Evolutionary conservation across 2,797 vertebrate genomes (phyloP).

Genomic region (Tadarida brasiliensis): DNA sequence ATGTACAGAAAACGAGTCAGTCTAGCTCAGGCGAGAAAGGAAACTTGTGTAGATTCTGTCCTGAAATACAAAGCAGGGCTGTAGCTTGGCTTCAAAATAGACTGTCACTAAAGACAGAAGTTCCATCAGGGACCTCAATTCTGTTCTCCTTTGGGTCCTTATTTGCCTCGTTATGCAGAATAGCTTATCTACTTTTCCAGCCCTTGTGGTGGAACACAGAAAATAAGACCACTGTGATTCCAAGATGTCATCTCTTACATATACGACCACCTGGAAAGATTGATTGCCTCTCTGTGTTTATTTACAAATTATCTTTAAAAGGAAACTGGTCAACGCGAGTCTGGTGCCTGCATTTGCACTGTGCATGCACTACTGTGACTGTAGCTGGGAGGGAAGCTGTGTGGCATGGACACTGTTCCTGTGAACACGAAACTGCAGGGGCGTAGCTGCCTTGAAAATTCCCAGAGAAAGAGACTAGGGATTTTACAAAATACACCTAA

Average conservation of each 20-base stretch:
- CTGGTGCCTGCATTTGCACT: background rate
- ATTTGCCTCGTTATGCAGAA: background rate
- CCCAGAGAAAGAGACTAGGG: background rate
- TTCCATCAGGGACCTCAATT: background rate
- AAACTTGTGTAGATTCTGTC: background rate
- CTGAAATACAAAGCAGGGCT: background rate
- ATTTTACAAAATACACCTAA: background rate
- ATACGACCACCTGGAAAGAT: background rate
- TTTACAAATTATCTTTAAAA: background rate
- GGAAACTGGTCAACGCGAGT: background rate
- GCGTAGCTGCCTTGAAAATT: background rate
- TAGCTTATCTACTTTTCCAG: background rate
- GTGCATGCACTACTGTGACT: background rate
- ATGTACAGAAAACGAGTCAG: background rate
- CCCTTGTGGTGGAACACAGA: background rate
- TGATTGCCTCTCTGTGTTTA: background rate
- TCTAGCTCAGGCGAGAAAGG: background rate
- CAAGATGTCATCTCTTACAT: background rate
- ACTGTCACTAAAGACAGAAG: background rate
- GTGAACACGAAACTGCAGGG: background rate
- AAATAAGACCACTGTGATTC: background rate
- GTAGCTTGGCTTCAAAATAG: background rate
- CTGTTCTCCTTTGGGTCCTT: background rate
- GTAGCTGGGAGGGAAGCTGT: background rate
- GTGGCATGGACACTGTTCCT: background rate